Evolutionary conservation across 1,140 invertebrate species (phyloP).

Genomic region (Hyphantria cunea): DNA sequence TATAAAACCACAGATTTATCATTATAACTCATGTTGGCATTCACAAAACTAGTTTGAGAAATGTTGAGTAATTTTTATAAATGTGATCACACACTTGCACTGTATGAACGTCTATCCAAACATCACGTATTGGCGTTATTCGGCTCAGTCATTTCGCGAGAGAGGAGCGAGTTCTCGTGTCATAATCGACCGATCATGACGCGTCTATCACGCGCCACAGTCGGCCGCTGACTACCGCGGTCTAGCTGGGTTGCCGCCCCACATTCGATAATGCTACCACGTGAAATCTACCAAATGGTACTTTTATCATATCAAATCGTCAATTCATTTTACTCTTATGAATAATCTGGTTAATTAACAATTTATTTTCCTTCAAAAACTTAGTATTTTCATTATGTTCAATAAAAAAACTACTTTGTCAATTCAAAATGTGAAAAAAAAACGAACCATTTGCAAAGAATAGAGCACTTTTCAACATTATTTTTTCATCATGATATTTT

Average conservation of each 20-base stretch:
- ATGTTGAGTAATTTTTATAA: slow-evolving; percentile 10
- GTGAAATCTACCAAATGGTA: slow-evolving; percentile 39
- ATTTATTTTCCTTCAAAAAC: not conserved
- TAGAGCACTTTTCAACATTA: too few species aligned
- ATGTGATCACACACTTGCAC: slow-evolving; percentile 54
- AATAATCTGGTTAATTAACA: too few species aligned
- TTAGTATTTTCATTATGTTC: too few species aligned
- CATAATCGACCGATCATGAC: slow-evolving; percentile 53
- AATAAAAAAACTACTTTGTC: too few species aligned
- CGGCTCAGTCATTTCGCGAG: slow-evolving; percentile 62
- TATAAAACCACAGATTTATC: slow-evolving; percentile 70
- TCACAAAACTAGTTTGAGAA: slow-evolving; percentile 39
- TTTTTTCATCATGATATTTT: not conserved
- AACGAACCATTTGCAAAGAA: too few species aligned
- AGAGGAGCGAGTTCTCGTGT: slow-evolving; percentile 37
- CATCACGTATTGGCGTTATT: slow-evolving; percentile 44
- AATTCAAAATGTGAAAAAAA: not conserved
- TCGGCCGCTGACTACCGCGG: slow-evolving; percentile 60
- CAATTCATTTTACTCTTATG: too few species aligned
- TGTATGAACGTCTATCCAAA: slow-evolving; percentile 31
- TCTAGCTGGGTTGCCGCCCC: slow-evolving; percentile 40
- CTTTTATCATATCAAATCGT: too few species aligned
- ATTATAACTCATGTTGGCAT: slow-evolving; percentile 55
- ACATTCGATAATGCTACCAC: slow-evolving; percentile 25
- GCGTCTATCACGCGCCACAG: slow-evolving; percentile 50